phyloP scores from a whole-genome alignment of 2,888 invertebrate genomes.

The Metellina segmentata region DNA sequence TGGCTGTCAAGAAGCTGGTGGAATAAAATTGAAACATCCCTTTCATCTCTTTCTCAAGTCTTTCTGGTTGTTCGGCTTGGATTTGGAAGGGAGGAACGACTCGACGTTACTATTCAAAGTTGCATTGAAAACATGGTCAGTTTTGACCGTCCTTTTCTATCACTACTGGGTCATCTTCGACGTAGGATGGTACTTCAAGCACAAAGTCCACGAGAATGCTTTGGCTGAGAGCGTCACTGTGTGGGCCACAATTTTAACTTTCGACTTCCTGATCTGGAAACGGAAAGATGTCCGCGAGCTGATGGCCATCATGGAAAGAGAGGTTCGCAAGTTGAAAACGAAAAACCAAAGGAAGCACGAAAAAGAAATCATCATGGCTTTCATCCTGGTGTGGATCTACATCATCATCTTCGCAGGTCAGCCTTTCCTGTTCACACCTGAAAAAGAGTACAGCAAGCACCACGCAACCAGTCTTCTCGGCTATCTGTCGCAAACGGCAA shows the following conservation, averaged over 20 bases:
- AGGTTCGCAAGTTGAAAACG: background rate
- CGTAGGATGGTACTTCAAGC: background rate
- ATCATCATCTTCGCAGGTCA: slow-evolving; percentile 1
- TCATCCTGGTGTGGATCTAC: slow-evolving; percentile 1
- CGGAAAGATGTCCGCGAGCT: background rate
- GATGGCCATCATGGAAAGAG: slow-evolving; percentile 23
- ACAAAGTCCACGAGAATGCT: slow-evolving; percentile 26
- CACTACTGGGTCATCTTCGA: slow-evolving; percentile 29
- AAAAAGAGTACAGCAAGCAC: slow-evolving; percentile 17
- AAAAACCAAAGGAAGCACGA: slow-evolving; percentile 5
- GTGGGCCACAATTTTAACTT: slow-evolving; percentile 8
- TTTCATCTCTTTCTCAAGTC: slow-evolving; percentile 20
- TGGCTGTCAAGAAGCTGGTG: background rate
- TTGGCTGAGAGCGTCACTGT: slow-evolving; percentile 30
- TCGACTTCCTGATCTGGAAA: slow-evolving; percentile 35
- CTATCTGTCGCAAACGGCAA: background rate
- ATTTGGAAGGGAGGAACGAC: background rate
- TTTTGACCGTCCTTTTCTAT: background rate
- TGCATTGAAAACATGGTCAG: slow-evolving; percentile 23
- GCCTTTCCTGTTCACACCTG: background rate
- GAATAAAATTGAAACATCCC: background rate
- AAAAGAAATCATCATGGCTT: background rate
- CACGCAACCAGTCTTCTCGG: background rate
- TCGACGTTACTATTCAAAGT: background rate
- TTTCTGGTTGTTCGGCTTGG: slow-evolving; percentile 20